A percentile compares a stretch with the other conserved stretches of the same genome.
These are phyloP conservation scores for Heterodera carotae DNA, from an alignment of 1,140 invertebrate genomes.

Conservation along the genomic window DNA sequence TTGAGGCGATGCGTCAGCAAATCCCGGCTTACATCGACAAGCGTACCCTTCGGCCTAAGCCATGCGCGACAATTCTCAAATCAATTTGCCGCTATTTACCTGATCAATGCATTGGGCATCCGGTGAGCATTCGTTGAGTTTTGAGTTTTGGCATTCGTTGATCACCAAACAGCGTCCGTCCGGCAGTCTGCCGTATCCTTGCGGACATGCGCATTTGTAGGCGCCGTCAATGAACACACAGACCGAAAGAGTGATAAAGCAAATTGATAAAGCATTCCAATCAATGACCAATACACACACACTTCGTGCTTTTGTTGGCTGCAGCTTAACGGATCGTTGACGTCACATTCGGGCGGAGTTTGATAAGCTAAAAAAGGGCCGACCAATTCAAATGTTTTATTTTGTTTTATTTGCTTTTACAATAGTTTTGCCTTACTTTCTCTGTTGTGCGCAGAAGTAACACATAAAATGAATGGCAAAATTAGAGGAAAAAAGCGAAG, in stretches of 20 bases:
- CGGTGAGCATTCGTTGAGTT: constrained; percentile 54
- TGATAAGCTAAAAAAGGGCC: constrained; percentile 12
- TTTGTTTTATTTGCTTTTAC: background rate
- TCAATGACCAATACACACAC: background rate
- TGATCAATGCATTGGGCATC: constrained; percentile 63
- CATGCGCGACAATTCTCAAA: background rate
- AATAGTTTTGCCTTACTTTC: background rate
- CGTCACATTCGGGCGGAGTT: constrained; percentile 62
- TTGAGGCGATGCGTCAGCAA: constrained; percentile 58
- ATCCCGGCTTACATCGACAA: constrained; percentile 59
- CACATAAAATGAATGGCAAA: background rate
- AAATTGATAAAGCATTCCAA: background rate
- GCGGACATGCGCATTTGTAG: constrained; percentile 63
- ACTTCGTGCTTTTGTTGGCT: constrained; percentile 61
- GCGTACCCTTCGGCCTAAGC: constrained; percentile 57
- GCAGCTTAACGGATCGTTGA: constrained; percentile 64
- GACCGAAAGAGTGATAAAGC: background rate
- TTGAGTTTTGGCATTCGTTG: constrained; percentile 61
- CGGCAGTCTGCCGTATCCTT: constrained; percentile 57
- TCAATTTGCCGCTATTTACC: constrained; percentile 14
- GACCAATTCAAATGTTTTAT: constrained; percentile 11
- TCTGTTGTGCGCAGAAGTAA: background rate
- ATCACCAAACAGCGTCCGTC: constrained; percentile 65
- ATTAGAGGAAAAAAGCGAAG: background rate
- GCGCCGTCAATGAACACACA: constrained; percentile 59